These are phyloP conservation scores for Antheraea assamensis DNA, from an alignment of 2,888 invertebrate species.

Conservation along the genomic window DNA sequence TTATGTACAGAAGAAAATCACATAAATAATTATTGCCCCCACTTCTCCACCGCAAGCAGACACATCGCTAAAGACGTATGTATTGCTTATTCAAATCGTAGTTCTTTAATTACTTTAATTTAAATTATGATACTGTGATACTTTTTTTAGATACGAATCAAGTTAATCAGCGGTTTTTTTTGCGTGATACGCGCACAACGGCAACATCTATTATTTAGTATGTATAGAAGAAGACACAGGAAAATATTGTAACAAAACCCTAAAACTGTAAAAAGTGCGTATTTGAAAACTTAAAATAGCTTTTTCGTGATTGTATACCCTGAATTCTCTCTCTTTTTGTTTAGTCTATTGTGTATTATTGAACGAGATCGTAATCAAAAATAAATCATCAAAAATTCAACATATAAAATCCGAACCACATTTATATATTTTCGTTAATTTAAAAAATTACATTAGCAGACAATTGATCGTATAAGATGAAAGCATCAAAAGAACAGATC, in stretches of 20 bases:
- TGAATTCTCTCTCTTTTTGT: neutral
- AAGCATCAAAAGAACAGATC: slow-evolving; percentile 14
- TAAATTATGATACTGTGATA: no score
- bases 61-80: no score
- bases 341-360: neutral
- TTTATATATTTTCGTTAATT: slow-evolving; percentile 2
- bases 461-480: slow-evolving; percentile 18
- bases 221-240: no score
- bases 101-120: no score
- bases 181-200: no score
- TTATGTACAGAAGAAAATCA: no score
- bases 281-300: neutral
- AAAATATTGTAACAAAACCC: neutral
- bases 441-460: slow-evolving; percentile 16
- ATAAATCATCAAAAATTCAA: neutral
- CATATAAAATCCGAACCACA: neutral
- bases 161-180: no score
- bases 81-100: no score
- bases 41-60: no score
- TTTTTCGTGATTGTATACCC: neutral
- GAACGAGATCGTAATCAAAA: neutral
- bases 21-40: no score
- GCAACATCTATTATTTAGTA: no score
- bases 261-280: neutral
- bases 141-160: no score